phyloP scores from a whole-genome alignment of 2,113 vertebrate species.

The Sinocyclocheilus grahami region DNA sequence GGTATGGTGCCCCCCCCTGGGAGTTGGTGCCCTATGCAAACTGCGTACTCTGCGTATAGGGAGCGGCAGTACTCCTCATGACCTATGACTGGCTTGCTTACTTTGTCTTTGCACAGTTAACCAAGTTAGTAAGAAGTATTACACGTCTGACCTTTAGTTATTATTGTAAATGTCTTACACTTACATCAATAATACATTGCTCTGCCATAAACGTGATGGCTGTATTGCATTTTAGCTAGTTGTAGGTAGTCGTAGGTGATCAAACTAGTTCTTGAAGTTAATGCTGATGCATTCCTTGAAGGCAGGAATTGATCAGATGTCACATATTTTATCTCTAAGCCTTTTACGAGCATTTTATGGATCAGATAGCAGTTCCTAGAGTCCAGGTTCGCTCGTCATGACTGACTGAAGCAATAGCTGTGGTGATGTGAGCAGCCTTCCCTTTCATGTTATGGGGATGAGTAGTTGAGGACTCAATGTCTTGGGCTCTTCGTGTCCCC shows the following conservation, averaged over 20 bases:
- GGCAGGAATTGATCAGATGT: background rate
- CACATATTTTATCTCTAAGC: background rate
- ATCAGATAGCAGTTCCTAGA: background rate
- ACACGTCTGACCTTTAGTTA: background rate
- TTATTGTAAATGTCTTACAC: background rate
- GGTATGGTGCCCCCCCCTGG: too few species aligned
- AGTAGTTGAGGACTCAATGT: constrained; percentile 12
- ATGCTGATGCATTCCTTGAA: background rate
- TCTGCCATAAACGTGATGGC: background rate
- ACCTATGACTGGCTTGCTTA: background rate
- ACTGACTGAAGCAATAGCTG: constrained; percentile 9
- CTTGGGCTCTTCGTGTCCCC: constrained; percentile 21
- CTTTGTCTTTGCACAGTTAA: background rate
- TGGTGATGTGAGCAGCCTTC: background rate
- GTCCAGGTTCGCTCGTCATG: background rate
- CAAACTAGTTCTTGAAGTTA: background rate
- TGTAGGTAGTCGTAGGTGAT: background rate
- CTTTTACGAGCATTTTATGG: background rate
- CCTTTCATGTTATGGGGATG: constrained; percentile 29
- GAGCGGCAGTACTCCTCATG: background rate
- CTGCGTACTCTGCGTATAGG: too few species aligned
- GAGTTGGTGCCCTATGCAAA: too few species aligned
- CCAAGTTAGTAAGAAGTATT: background rate
- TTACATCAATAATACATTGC: background rate
- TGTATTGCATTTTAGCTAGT: background rate